A percentile compares a stretch with the other conserved stretches of the same genome.
These are phyloP conservation scores for Nymphalis c-album DNA, from an alignment of 2,888 invertebrate genomes.

Conservation along the genomic window DNA sequence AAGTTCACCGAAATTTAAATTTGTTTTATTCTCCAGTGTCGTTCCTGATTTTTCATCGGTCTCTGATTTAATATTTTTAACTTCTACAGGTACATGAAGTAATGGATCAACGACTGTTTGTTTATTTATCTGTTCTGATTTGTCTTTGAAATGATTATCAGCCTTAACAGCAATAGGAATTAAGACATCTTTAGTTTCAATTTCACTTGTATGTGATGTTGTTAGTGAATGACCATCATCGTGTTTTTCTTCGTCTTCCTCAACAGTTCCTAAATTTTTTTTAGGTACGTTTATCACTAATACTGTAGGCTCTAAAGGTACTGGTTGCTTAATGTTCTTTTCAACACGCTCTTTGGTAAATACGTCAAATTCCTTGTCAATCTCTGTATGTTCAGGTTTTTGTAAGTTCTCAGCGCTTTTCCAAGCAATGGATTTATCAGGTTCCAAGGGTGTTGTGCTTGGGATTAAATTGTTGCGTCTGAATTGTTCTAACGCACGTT, in stretches of 20 bases:
- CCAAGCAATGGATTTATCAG: slow-evolving; percentile 58
- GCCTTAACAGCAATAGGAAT: slow-evolving; percentile 26
- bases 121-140: slow-evolving; percentile 24
- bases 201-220: slow-evolving; percentile 16
- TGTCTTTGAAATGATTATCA: slow-evolving; percentile 40
- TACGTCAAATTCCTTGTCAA: slow-evolving; percentile 76
- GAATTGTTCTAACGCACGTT: slow-evolving; percentile 43
- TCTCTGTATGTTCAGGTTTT: slow-evolving; percentile 45
- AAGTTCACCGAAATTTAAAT: slow-evolving; percentile 61
- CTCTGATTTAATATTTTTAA: slow-evolving; percentile 23
- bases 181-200: slow-evolving; percentile 11
- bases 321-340: slow-evolving; percentile 50
- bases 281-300: slow-evolving; percentile 59
- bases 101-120: slow-evolving; percentile 37
- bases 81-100: slow-evolving; percentile 31
- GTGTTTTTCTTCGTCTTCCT: slow-evolving; percentile 67
- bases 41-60: slow-evolving; percentile 32
- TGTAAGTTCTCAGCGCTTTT: slow-evolving; percentile 59
- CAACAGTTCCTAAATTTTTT: slow-evolving; percentile 66
- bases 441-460: slow-evolving; percentile 67
- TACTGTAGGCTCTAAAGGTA: slow-evolving; percentile 60
- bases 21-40: slow-evolving; percentile 37
- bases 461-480: slow-evolving; percentile 45
- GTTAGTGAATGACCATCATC: slow-evolving; percentile 48
- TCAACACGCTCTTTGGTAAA: slow-evolving; percentile 73